Evolutionary conservation across 2,888 invertebrate genomes (phyloP).

Genomic region (Allophyes oxyacanthae): DNA sequence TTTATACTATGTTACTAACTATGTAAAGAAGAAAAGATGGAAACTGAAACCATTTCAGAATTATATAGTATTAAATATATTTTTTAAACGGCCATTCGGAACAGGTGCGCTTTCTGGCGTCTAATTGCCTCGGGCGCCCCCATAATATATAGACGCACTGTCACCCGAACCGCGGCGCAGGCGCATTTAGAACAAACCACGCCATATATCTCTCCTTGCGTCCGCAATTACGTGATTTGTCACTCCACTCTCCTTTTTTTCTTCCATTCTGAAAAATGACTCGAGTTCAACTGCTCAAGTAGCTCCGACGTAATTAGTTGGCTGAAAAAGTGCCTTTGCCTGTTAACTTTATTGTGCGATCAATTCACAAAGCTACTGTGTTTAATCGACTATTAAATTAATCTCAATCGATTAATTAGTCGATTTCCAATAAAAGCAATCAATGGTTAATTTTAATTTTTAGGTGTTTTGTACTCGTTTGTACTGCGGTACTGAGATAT

Average conservation of each 20-base stretch:
- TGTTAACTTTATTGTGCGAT: slow-evolving; percentile 75
- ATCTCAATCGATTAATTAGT: slow-evolving; percentile 54
- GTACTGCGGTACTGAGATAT: slow-evolving; percentile 20
- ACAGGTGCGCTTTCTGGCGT: slow-evolving; percentile 67
- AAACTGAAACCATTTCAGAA: slow-evolving; percentile 15
- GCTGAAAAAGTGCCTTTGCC: slow-evolving; percentile 83
- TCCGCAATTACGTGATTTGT: slow-evolving; percentile 88
- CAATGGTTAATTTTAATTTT: slow-evolving; percentile 31
- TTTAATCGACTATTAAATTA: slow-evolving; percentile 65
- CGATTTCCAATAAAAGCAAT: slow-evolving; percentile 39
- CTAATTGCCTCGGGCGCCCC: slow-evolving; percentile 77
- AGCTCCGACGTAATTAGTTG: slow-evolving; percentile 77
- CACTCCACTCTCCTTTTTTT: slow-evolving; percentile 77
- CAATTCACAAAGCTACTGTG: slow-evolving; percentile 71
- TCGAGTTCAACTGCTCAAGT: slow-evolving; percentile 74
- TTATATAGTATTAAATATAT: slow-evolving; percentile 24
- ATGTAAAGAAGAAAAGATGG: too few species aligned
- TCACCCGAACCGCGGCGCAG: slow-evolving; percentile 71
- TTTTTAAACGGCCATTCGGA: slow-evolving; percentile 55
- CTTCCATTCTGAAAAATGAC: slow-evolving; percentile 80
- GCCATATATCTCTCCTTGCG: slow-evolving; percentile 86
- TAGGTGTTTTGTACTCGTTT: slow-evolving; percentile 25
- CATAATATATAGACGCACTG: slow-evolving; percentile 74
- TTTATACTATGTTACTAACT: too few species aligned
- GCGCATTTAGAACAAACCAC: slow-evolving; percentile 85